Evolutionary conservation across 2,888 invertebrate species (phyloP).

Genomic region (Strigamia crassipes): DNA sequence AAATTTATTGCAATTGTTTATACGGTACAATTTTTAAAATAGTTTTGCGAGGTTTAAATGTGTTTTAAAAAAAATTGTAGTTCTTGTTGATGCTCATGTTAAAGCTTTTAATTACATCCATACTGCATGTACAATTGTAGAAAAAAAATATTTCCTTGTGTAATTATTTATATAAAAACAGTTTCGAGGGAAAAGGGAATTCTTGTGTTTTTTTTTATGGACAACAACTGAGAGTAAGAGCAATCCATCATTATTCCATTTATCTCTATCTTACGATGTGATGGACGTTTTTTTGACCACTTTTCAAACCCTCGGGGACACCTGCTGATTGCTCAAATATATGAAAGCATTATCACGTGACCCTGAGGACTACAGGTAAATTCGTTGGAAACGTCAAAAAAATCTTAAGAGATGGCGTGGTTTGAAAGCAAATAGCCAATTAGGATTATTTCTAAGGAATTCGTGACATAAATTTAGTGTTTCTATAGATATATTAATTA

Average conservation of each 20-base stretch:
- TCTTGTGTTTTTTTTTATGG: slow-evolving; percentile 28
- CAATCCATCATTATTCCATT: slow-evolving; percentile 37
- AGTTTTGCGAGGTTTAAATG: background rate
- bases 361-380: slow-evolving; percentile 38
- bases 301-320: slow-evolving; percentile 43
- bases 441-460: background rate
- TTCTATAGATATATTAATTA: background rate
- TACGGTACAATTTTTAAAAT: background rate
- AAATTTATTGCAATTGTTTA: slow-evolving; percentile 15
- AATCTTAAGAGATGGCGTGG: slow-evolving; percentile 38
- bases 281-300: slow-evolving; percentile 5
- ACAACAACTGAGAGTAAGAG: background rate
- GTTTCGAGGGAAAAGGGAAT: slow-evolving; percentile 7
- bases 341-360: slow-evolving; percentile 39
- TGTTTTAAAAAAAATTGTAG: background rate
- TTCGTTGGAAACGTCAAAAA: slow-evolving; percentile 35
- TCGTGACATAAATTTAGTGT: background rate
- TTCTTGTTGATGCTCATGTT: background rate
- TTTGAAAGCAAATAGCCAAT: slow-evolving; percentile 45
- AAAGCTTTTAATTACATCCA: too few species aligned
- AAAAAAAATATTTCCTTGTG: background rate
- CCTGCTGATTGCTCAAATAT: slow-evolving; percentile 44
- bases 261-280: slow-evolving; percentile 44
- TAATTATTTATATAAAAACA: background rate
- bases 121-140: background rate